Evolutionary conservation across 2,888 invertebrate genomes (phyloP).

Genomic region (Cetonia aurata): DNA sequence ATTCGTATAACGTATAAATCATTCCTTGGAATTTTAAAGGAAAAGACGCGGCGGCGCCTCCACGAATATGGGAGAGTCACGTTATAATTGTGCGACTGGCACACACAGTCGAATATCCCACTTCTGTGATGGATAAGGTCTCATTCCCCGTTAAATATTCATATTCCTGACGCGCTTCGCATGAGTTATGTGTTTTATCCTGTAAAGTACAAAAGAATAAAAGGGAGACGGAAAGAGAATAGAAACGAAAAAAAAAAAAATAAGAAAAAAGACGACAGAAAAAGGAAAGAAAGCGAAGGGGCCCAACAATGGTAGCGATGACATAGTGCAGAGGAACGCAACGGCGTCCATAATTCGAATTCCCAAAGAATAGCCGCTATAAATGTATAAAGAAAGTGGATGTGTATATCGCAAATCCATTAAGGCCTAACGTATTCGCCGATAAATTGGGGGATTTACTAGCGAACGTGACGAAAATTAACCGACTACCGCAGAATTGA

Average conservation of each 20-base stretch:
- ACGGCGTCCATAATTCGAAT: constrained; percentile 23
- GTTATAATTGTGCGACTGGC: constrained; percentile 52
- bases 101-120: constrained; percentile 40
- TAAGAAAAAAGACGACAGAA: neutral
- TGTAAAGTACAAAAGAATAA: constrained; percentile 24
- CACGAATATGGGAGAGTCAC: constrained; percentile 48
- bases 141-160: constrained; percentile 53
- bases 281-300: neutral
- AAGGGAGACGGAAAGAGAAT: constrained; percentile 10
- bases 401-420: constrained; percentile 39
- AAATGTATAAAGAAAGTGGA: constrained; percentile 33
- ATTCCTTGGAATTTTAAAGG: constrained; percentile 42
- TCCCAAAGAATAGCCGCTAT: constrained; percentile 18
- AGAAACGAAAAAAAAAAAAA: neutral
- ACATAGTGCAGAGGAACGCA: constrained; percentile 9
- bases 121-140: constrained; percentile 53
- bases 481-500: neutral
- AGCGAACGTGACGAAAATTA: constrained; percentile 35
- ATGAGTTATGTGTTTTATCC: constrained; percentile 50
- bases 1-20: constrained; percentile 42
- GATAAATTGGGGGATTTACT: constrained; percentile 30
- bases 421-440: constrained; percentile 30
- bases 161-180: constrained; percentile 49
- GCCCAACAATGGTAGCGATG: constrained; percentile 3
- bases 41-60: too few relatives aligned